These are phyloP conservation scores for Stictonetta naevosa DNA, from an alignment of 2,113 vertebrate genomes.

Conservation along the genomic window DNA sequence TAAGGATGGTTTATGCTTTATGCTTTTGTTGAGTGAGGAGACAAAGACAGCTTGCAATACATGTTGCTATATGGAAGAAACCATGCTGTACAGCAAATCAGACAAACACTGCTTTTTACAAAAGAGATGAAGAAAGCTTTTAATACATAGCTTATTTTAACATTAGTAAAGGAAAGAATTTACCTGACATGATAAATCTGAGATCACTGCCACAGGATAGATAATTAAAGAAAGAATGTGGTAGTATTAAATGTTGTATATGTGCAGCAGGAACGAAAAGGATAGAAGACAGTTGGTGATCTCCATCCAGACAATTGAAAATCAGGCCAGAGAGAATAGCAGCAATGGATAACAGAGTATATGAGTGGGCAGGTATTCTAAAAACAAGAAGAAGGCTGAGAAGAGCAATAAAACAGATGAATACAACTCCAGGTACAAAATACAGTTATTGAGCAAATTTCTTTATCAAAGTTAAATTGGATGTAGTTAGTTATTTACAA, in stretches of 20 bases:
- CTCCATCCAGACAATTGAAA: not conserved
- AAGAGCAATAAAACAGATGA: not conserved
- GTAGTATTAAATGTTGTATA: not conserved
- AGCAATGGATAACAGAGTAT: not conserved
- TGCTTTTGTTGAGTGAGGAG: not conserved
- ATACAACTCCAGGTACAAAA: not conserved
- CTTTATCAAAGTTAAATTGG: not conserved
- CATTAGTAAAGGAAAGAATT: not conserved
- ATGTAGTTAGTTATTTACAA: not conserved
- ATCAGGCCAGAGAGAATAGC: not conserved
- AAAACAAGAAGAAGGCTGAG: not conserved
- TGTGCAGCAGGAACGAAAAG: not conserved
- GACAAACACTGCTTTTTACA: not conserved
- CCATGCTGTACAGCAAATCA: not conserved
- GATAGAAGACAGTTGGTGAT: not conserved
- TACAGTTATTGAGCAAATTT: not conserved
- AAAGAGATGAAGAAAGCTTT: not conserved
- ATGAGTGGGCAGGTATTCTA: not conserved
- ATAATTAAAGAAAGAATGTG: not conserved
- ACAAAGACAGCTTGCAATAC: not conserved
- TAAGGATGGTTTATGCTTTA: not conserved
- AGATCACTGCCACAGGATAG: not conserved
- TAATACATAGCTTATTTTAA: not conserved
- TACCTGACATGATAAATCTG: not conserved
- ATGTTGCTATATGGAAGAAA: not conserved